Evolutionary conservation across 2,113 vertebrate species (phyloP).

Genomic region (Trichomycterus rosablanca): DNA sequence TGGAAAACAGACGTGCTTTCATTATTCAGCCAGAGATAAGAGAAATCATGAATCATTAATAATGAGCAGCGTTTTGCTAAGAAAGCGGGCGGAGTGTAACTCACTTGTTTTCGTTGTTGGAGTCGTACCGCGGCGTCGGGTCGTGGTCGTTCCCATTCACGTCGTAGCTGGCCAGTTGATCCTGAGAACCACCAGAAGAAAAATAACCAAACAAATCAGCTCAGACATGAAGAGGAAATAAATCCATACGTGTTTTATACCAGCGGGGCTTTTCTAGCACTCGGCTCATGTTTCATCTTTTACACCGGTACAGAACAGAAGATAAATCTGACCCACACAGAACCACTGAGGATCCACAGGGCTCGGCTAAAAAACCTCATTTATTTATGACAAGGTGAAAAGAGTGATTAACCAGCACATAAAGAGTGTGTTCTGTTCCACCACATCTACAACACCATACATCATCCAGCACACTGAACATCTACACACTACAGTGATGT

Average conservation of each 20-base stretch:
- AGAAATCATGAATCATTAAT: no score
- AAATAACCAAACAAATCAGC: conserved; percentile 21
- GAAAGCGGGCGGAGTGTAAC: conserved; percentile 46
- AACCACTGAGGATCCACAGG: conserved; percentile 34
- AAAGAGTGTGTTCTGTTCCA: no score
- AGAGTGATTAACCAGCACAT: no score
- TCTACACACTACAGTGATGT: no score
- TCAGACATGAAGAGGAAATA: conserved; percentile 9
- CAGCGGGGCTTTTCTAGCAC: conserved; percentile 10
- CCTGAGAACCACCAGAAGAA: conserved; percentile 58
- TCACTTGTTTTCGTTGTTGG: conserved; percentile 88
- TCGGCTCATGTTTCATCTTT: conserved; percentile 42
- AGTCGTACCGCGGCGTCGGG: conserved; percentile 82
- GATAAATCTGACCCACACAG: conserved; percentile 37
- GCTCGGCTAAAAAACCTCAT: conserved; percentile 36
- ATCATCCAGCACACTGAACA: no score
- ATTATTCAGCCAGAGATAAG: no score
- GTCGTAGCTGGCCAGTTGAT: conserved; percentile 86
- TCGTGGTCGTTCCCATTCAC: conserved; percentile 87
- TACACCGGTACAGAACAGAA: conserved; percentile 32
- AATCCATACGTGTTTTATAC: conserved; percentile 21
- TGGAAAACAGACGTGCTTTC: no score
- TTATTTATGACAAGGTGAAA: conserved; percentile 43
- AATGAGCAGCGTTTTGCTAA: no score
- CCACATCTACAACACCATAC: no score